Base-by-base conservation (phyloP, 1,140 invertebrate species). In the Ceratina calcarata region DNA sequence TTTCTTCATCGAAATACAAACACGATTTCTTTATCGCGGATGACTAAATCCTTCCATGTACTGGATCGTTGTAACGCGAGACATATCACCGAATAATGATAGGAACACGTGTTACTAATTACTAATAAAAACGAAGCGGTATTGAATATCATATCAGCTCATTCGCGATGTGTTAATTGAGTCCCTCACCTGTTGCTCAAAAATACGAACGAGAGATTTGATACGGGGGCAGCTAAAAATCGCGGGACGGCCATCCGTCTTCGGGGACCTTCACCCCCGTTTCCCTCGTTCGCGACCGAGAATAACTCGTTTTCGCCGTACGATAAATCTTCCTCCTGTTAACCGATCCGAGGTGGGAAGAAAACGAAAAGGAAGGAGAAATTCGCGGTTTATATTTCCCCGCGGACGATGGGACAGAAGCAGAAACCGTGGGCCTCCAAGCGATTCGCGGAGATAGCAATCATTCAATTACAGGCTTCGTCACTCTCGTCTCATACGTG, bases 281-380 rank as follows among this genome's bases (percentile, higher is more conserved):
- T 78, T 78, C 57, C 37, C 24, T 62, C 37, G 22, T 57, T 53
- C 51, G 16, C 24, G 27, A 0, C 20, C 67, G 49, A 22, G 67
- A 71, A 55, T 64, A 71, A 78, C 75, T 71, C 58, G 75, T 71
- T 78, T 27, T 64, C 68, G 67, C 58, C 0, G 45, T 18, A 15
- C 66, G 57, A 78, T 78, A 71, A 78, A 78, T 78, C 68, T 71
- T 37, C 20, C 27, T 15, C 58, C 16, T 20, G 58, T 78, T 71
- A 71, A 32, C 45, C 58, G 75, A 78, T 64, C 12, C 57, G 10
- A 32, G 45, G 20, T 20, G 3, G 15, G 13, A 37, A 45, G 27
- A 49, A 18, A 68, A n/a, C 13, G 22, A 49, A 3, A 49, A 58
- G 2, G 45, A 66, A 22, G 15, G n/a, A 18, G 27, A 49, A 45